Base-by-base conservation (phyloP, 2,888 invertebrate genomes). In the Hypomecis punctinalis region DNA sequence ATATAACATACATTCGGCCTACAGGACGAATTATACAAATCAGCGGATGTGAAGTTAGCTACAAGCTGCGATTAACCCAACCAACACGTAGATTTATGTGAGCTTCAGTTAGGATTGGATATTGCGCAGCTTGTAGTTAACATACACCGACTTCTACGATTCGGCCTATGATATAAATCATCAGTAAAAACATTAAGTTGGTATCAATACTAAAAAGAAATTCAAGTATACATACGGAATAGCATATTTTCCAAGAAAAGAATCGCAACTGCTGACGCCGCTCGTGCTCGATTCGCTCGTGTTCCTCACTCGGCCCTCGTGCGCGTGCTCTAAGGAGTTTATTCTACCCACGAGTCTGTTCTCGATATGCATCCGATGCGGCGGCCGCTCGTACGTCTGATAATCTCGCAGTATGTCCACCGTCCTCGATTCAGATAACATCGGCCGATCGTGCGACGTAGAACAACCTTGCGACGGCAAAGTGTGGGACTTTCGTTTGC, bases 221-320 rank as follows among this genome's bases (percentile, higher is more conserved):
- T n/a, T n/a, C n/a, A n/a, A n/a, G n/a, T n/a, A n/a, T n/a, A 90
- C 91, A 90, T 84, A 95, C 93, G 94, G 94, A 75, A 94, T 90
- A 70, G 92, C 90, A 74, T 94, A 93, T 81, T 94, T 94, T 66
- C 94, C 95, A 36, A 94, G 91, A 55, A 95, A 95, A 1, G 96
- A 97, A 84, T 97, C 97, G 76, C 95, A 96, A 62, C 97, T 97
- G 86, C 97, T 96, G 33, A 97, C 95, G 47, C 97, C 97, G 68
- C 97, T 97, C 0, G 96, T 97, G 63, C 96, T 96, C 1, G 97
- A 97, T 80, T 97, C 97, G n/a, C 93, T 93, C 0, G 91, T 93
- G 66, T 93, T 92, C 66, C 93, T 83, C 42, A 91, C 89, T 54
- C 93, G 77, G 3, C 91, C 91, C 66, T 93, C 93, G 43, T 88